phyloP scores from a whole-genome alignment of 2,113 vertebrate species.

The Chrysochloris asiatica region DNA sequence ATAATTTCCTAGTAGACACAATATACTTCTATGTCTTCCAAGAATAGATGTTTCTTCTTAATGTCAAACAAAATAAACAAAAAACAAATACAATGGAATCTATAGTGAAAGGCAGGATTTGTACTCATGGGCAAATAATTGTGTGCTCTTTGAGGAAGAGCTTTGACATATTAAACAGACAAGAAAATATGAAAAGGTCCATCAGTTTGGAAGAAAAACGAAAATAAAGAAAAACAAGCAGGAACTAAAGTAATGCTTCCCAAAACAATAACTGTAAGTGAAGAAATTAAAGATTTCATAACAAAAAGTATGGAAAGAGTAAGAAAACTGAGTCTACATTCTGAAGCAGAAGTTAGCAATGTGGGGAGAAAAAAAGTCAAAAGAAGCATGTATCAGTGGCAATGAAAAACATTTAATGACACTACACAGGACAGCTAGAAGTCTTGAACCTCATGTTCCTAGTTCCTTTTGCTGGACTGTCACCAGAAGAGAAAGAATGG shows the following conservation, averaged over 20 bases:
- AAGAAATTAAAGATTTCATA: slow-evolving; percentile 43
- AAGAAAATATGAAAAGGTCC: no score
- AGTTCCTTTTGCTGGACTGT: slow-evolving; percentile 3
- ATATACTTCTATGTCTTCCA: not conserved
- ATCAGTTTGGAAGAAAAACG: no score
- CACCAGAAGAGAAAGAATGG: not conserved
- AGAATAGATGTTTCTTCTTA: slow-evolving; percentile 21
- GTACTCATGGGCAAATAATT: not conserved
- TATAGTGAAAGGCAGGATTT: slow-evolving; percentile 21
- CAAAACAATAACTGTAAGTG: not conserved
- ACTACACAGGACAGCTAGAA: not conserved
- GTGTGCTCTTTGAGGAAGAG: not conserved
- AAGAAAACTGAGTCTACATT: slow-evolving; percentile 7
- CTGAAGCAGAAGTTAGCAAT: slow-evolving; percentile 44
- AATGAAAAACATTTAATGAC: not conserved
- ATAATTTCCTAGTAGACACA: slow-evolving; percentile 14
- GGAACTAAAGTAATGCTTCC: not conserved
- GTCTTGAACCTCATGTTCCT: slow-evolving; percentile 1
- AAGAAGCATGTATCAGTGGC: not conserved
- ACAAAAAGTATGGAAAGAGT: not conserved
- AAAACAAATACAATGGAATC: not conserved
- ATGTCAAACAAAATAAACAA: not conserved
- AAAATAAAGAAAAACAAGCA: not conserved
- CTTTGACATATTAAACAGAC: slow-evolving; percentile 45
- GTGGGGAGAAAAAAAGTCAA: not conserved